These are phyloP conservation scores for Tetrapedia diversipes DNA, from an alignment of 2,888 invertebrate species.

Conservation along the genomic window DNA sequence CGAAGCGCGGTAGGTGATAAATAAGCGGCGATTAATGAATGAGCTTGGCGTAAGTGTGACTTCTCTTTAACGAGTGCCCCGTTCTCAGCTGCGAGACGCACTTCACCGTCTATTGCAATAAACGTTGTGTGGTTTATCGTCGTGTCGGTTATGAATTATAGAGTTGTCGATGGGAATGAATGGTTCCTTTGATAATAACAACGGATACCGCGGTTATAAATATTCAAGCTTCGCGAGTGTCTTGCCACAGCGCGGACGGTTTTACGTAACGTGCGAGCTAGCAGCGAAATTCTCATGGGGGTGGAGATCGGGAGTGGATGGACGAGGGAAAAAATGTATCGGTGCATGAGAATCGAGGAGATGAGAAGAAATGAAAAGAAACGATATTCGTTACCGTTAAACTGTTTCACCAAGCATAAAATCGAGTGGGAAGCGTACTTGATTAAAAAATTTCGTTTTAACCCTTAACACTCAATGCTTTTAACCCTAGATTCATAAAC, in stretches of 20 bases:
- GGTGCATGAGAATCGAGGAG: too few species aligned
- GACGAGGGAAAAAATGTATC: too few species aligned
- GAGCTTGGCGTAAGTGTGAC: conserved; percentile 14
- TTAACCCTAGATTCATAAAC: too few species aligned
- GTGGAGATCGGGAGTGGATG: too few species aligned
- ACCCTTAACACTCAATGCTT: too few species aligned
- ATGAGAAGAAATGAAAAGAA: too few species aligned
- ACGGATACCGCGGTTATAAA: conserved; percentile 33
- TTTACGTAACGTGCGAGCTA: conserved; percentile 26
- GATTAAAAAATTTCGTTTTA: too few species aligned
- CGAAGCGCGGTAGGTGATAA: not conserved
- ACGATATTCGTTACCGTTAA: too few species aligned
- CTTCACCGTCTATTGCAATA: conserved; percentile 23
- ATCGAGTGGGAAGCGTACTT: too few species aligned
- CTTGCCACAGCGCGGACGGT: conserved; percentile 15
- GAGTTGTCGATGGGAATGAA: conserved; percentile 46
- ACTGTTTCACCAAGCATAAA: too few species aligned
- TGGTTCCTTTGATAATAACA: conserved; percentile 39
- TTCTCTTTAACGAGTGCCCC: conserved; percentile 29
- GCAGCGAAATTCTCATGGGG: conserved; percentile 4
- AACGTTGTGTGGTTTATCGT: conserved; percentile 43
- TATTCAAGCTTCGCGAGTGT: conserved; percentile 30
- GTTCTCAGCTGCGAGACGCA: conserved; percentile 3
- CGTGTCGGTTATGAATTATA: conserved; percentile 49
- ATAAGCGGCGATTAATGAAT: conserved; percentile 30